phyloP scores from a whole-genome alignment of 2,797 vertebrate genomes.

The Lagodon rhomboides region DNA sequence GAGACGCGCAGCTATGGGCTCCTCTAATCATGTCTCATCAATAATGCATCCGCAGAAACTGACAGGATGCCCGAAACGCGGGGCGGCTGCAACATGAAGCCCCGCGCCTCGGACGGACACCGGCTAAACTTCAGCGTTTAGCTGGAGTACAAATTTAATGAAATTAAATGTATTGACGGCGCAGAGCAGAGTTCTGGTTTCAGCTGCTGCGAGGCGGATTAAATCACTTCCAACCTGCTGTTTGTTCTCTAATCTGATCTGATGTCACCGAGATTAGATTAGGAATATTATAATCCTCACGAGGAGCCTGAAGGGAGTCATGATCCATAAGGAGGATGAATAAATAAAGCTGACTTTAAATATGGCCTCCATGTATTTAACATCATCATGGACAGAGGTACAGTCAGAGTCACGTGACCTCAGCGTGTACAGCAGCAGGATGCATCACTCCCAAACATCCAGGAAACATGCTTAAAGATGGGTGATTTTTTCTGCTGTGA shows the following conservation, averaged over 20 bases:
- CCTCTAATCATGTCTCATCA: constrained; percentile 85
- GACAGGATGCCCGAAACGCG: constrained; percentile 84
- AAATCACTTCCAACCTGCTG: not conserved
- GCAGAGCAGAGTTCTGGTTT: constrained; percentile 44
- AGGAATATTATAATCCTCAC: not conserved
- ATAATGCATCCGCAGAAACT: constrained; percentile 83
- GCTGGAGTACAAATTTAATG: constrained; percentile 85
- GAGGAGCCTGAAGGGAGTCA: too few relatives aligned
- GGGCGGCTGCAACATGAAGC: constrained; percentile 77
- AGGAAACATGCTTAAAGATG: constrained; percentile 10
- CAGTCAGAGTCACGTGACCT: not conserved
- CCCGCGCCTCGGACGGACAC: constrained; percentile 79
- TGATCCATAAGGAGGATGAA: not conserved
- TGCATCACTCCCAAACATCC: not conserved
- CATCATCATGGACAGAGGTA: constrained; percentile 10
- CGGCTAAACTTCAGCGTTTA: constrained; percentile 86
- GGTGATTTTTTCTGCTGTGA: constrained; percentile 19
- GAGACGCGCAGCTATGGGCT: constrained; percentile 77
- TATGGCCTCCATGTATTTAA: constrained; percentile 17
- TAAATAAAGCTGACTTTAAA: not conserved
- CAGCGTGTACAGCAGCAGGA: not conserved
- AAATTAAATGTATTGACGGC: constrained; percentile 80
- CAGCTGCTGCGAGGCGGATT: constrained; percentile 19
- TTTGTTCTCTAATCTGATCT: constrained; percentile 14
- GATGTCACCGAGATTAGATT: not conserved